Base-by-base conservation (phyloP, 2,797 vertebrate species). In the Notolabrus celidotus region DNA sequence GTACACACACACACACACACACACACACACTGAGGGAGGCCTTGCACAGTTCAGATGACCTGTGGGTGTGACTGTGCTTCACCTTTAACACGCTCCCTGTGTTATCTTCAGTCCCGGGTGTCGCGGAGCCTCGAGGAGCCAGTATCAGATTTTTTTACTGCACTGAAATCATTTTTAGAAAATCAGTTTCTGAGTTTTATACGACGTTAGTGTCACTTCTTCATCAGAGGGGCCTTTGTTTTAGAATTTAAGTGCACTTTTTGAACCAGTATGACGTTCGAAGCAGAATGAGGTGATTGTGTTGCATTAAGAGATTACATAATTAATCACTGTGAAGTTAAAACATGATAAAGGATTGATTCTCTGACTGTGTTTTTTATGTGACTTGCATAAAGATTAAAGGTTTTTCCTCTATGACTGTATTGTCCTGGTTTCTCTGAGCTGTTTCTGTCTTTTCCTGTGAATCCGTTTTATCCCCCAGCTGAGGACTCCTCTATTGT, bases 231-330 rank as follows among this genome's bases (percentile, higher is more conserved):
- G 46, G 31, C 22, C 49, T 47, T 49, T 72, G 36, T 71, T 64
- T 31, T 39, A 71, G 53, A 33, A 52, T 51, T 54, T 47, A 83
- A 72, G 36, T 69, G 75, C 79, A 86, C 79, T 83, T 85, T 69
- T 73, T 65, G 41, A 41, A 17, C 2, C 2, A 19, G 42, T 10
- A 4, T 47, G 43, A 22, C 20, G 43, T 46, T 12, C 0, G 12
- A 46, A 60, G 17, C 29, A 2, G 67, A 27, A 61, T 15, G 39
- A 49, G 29, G 17, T 29, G 42, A 31, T 56, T 41, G 4, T 22
- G 55, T 73, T 70, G 45, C 54, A 42, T 67, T 45, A 43, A 23
- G 31, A 19, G 29, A 54, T 83, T 69, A 23, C 20, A 38, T 45
- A 43, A 15, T 46, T 29, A 5, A 19, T 22, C 20, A 25, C 11